A percentile compares a stretch with the other conserved stretches of the same genome.
These are phyloP conservation scores for Ceriagrion tenellum DNA, from an alignment of 2,888 invertebrate species.

Conservation along the genomic window DNA sequence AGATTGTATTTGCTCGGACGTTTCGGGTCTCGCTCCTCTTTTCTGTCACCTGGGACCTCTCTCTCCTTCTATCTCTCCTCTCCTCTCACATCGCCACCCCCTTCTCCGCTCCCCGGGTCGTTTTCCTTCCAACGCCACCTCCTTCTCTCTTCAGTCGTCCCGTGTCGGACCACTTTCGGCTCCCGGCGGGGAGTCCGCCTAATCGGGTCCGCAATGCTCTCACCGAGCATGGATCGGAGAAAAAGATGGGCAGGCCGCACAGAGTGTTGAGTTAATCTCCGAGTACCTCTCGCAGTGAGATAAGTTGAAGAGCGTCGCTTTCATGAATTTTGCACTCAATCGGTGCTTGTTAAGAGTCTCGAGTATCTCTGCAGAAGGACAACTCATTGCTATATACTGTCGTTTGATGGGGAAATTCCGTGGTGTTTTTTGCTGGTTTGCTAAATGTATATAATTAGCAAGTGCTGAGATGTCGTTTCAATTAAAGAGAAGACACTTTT, in stretches of 20 bases:
- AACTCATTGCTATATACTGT: not conserved
- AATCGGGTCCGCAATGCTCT: not conserved
- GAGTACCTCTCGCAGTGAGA: not conserved
- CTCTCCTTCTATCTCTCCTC: too few relatives aligned
- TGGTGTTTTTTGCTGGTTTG: too few relatives aligned
- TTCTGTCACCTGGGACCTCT: not conserved
- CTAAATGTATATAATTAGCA: too few relatives aligned
- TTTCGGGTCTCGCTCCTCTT: not conserved
- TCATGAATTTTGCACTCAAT: not conserved
- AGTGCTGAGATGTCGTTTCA: too few relatives aligned
- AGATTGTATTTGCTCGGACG: not conserved
- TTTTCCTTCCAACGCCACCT: not conserved
- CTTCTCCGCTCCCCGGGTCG: not conserved
- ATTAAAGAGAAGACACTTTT: too few relatives aligned
- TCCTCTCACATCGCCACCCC: too few relatives aligned
- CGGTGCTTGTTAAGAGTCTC: not conserved
- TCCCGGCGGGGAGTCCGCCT: not conserved
- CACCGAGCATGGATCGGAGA: not conserved
- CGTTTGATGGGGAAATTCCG: not conserved
- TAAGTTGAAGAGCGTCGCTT: not conserved
- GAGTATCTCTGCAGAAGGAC: not conserved
- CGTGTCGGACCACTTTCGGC: not conserved
- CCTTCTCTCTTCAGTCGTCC: not conserved
- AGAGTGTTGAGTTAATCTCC: not conserved
- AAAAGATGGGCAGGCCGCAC: not conserved